Percentiles rank a stretch among this genome's conserved stretches.
phyloP scores from a whole-genome alignment of 2,888 invertebrate species.

The Leucoma salicis region DNA sequence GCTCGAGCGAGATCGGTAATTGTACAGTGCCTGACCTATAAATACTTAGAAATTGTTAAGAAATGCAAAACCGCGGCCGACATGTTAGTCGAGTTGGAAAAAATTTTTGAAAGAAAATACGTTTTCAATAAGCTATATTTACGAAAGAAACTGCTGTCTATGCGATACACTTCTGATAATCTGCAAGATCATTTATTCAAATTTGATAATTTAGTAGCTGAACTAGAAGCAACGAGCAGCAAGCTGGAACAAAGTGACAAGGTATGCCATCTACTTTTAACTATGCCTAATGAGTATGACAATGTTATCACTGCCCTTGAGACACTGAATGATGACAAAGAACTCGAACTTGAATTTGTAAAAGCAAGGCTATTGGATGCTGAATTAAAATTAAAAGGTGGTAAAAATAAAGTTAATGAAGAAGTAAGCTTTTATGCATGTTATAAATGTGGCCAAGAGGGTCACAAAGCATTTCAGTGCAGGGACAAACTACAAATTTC shows the following conservation, averaged over 20 bases:
- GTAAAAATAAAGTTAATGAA: no score
- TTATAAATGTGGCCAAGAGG: neutral
- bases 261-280: neutral
- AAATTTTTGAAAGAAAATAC: neutral
- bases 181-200: neutral
- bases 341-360: neutral
- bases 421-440: neutral
- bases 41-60: neutral
- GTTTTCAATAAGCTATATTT: neutral
- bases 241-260: neutral
- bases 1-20: neutral
- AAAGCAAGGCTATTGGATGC: neutral
- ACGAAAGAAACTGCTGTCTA: neutral
- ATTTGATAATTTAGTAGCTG: neutral
- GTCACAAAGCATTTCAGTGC: neutral
- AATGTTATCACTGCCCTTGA: slow-evolving; percentile 1
- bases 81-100: neutral
- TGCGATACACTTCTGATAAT: neutral
- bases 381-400: neutral
- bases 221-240: neutral
- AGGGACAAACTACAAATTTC: neutral
- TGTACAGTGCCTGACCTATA: neutral
- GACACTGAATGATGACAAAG: neutral
- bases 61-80: neutral
- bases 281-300: neutral